Base-by-base conservation (phyloP, 2,797 vertebrate genomes). In the Podarcis siculus region DNA sequence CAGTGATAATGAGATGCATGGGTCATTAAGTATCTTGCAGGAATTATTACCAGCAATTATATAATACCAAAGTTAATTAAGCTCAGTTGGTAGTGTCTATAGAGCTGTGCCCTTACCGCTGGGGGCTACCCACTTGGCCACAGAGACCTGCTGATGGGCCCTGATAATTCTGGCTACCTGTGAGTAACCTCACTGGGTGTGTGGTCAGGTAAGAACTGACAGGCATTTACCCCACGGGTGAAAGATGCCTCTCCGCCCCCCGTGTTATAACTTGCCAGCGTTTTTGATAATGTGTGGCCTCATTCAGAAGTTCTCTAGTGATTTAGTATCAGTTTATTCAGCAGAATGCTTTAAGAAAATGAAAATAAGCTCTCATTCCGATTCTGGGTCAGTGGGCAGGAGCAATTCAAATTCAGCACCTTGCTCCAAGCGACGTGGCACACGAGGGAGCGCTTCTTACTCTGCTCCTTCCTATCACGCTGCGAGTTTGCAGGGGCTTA, bases 401-500 rank as follows among this genome's bases (percentile, higher is more conserved):
- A 86, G 76, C 88, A 80, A 92, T 94, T 93, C 91, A 93, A 93
- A 94, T 95, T 92, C 92, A 92, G 87, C 89, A 91, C 87, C 87
- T 95, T 96, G 92, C 91, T 93, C 84, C 76, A 82, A 93, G 94
- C 91, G 87, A 72, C 3, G 37, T 82, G 61, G 88, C 90, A 90
- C 86, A 79, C 76, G 79, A 84, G 67, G 90, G 93, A 89, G 85
- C 87, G 72, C 79, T 71, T 86, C 89, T 91, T 88, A 89, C 88
- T 92, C 86, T 90, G 87, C 89, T 93, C 86, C 87, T 89, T 94
- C 87, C 92, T 93, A 94, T 94, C 93, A 93, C 88, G 95, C 89
- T 89, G 85, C 92, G 93, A 89, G 91, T 90, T 94, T 92, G 89
- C 90, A 94, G 93, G 89, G 84, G 94, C 92, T 96, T 95, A 94